Base-by-base conservation (phyloP, 2,797 vertebrate species). In the Champsocephalus gunnari region DNA sequence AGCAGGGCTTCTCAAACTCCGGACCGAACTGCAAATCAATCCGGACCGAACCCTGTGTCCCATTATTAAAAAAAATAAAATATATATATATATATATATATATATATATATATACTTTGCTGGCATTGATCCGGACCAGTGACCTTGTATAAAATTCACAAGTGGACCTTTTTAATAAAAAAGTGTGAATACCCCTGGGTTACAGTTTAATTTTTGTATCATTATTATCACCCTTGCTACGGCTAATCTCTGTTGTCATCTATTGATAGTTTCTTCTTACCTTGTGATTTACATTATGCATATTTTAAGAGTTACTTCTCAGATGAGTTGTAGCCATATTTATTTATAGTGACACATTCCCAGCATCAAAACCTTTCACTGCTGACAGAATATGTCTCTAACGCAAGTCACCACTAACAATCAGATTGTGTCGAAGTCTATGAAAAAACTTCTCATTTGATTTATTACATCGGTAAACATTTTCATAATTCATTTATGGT, bases 231-330 rank as follows among this genome's bases (percentile, higher is more conserved):
- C 58, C 45, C 43, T 67, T 82, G 44, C 60, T 86, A 72, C 28
- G 65, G 72, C 69, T 77, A 16, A 48, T 66, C 70, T 69, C 10
- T 12, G 12, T 61, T 75, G 44, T 66, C 60, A 69, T 86, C 53
- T 44, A 24, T 73, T 28, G 24, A 28, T 81, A n/a, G 66, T 58
- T 41, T 71, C 1, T 24, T 54, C 73, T 63, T 55, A 55, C 53
- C 61, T 48, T 77, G 47, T 77, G 59, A 84, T 80, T 87, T 78
- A 74, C 66, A 68, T 74, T 66, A 66, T 87, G 48, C 54, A 88
- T 75, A 57, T 84, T 82, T 87, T 44, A 77, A 66, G n/a, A 81
- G 57, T 28, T 54, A 69, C 72, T 71, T 72, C 57, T 62, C 59
- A 61, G 65, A 78, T 66, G 61, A 73, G 66, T 64, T 73, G 63